A percentile compares a stretch with the other conserved stretches of the same genome.
Conservation (phyloP, 2,888 invertebrate species). For the Cantharis nigra region DNA sequence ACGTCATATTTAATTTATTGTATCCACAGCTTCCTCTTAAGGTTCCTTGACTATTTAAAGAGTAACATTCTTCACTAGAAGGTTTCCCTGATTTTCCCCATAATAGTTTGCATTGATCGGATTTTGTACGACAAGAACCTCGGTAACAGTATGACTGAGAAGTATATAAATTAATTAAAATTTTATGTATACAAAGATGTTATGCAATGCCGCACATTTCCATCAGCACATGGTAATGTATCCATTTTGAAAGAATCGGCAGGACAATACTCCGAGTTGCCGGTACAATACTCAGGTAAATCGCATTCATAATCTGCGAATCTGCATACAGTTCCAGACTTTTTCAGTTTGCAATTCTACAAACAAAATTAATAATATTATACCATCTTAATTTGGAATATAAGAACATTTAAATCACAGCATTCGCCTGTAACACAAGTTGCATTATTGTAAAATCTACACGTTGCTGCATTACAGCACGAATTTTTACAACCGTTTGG, state of each 20-base stretch:
- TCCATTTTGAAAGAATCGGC: slow-evolving; percentile 88
- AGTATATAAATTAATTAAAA: no score
- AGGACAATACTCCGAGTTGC: slow-evolving; percentile 92
- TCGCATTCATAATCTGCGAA: slow-evolving; percentile 88
- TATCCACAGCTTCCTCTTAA: slow-evolving; percentile 94
- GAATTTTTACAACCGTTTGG: slow-evolving; percentile 78
- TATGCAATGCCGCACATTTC: slow-evolving; percentile 56
- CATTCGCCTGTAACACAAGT: slow-evolving; percentile 95
- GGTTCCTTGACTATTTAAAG: slow-evolving; percentile 79
- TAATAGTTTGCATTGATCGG: slow-evolving; percentile 88
- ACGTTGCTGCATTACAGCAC: slow-evolving; percentile 84
- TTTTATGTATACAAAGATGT: not conserved
- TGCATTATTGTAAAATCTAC: slow-evolving; percentile 85
- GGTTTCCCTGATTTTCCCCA: slow-evolving; percentile 92
- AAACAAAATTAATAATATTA: slow-evolving; percentile 35
- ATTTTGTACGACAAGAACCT: slow-evolving; percentile 85
- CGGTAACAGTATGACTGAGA: slow-evolving; percentile 84
- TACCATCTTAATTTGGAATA: not conserved
- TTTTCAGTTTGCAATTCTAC: slow-evolving; percentile 74
- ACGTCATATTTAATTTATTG: slow-evolving; percentile 74
- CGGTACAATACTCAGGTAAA: slow-evolving; percentile 93
- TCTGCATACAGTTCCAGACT: slow-evolving; percentile 81
- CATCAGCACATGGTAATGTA: slow-evolving; percentile 78
- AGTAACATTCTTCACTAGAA: slow-evolving; percentile 83
- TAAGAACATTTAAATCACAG: slow-evolving; percentile 78